Evolutionary conservation across 2,113 vertebrate species (phyloP).

Genomic region (Stegostoma tigrinum): DNA sequence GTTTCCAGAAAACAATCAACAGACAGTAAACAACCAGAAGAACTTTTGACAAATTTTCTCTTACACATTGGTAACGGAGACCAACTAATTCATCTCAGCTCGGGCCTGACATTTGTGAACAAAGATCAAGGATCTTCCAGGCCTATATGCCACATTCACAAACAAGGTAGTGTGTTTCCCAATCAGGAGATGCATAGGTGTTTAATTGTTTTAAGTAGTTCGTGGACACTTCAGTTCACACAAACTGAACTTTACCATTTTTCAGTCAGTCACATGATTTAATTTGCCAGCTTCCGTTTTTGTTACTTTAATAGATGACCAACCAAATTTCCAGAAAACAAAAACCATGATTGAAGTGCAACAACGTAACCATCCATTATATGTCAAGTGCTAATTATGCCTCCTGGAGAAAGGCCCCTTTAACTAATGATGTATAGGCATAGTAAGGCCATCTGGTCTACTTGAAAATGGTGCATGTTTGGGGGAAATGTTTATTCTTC

Average conservation of each 20-base stretch:
- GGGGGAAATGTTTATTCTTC: background rate
- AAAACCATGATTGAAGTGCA: background rate
- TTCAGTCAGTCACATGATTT: background rate
- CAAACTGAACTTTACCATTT: background rate
- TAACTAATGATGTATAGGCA: background rate
- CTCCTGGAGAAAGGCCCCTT: background rate
- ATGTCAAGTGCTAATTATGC: background rate
- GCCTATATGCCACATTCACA: background rate
- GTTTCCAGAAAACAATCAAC: background rate
- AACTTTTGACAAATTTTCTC: background rate
- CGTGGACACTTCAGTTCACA: background rate
- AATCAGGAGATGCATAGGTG: background rate
- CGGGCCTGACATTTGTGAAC: background rate
- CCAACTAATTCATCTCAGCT: background rate
- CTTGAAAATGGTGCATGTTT: conserved; percentile 1
- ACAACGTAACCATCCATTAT: background rate
- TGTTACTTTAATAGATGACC: background rate
- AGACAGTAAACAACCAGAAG: too few species aligned
- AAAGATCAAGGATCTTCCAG: background rate
- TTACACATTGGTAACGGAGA: background rate
- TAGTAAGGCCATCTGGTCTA: conserved; percentile 8
- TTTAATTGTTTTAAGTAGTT: background rate
- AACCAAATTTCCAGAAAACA: background rate
- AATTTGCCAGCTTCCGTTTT: background rate
- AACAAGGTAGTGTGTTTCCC: background rate